A percentile compares a stretch with the other conserved stretches of the same genome.
Conservation (phyloP, 2,113 vertebrate genomes). For the Mastomys coucha region DNA sequence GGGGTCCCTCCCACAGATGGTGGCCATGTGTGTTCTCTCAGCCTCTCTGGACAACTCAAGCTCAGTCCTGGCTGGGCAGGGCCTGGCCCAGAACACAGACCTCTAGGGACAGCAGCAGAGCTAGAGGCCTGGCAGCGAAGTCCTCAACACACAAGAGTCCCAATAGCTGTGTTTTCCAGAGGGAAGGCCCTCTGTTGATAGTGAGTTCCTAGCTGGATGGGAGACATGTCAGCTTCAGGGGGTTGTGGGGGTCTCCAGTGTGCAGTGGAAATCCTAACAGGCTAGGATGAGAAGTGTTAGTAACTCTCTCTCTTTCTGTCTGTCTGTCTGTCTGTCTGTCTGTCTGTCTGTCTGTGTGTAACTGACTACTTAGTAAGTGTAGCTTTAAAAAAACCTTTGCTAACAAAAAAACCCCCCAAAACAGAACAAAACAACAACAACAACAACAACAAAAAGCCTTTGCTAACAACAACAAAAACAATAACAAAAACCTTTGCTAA, state of each 20-base stretch:
- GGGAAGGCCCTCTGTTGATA: not conserved
- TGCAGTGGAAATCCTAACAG: not conserved
- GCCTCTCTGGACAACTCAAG: not conserved
- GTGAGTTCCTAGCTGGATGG: not conserved
- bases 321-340: too few species aligned
- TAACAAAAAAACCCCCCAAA: too few species aligned
- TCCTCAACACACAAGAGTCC: not conserved
- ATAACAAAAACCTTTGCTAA: not conserved
- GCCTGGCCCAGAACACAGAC: not conserved
- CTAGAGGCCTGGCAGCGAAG: fast-evolving
- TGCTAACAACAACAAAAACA: too few species aligned
- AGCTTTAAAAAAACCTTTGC: not conserved
- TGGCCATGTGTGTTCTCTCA: not conserved
- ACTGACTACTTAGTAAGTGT: not conserved
- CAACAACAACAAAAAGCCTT: too few species aligned
- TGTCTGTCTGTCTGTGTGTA: not conserved
- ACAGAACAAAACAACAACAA: too few species aligned
- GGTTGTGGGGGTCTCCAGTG: not conserved
- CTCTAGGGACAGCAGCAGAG: not conserved
- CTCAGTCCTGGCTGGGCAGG: not conserved
- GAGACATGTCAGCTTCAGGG: not conserved
- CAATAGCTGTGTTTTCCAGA: not conserved
- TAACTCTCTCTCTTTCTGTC: not conserved
- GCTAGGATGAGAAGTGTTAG: not conserved
- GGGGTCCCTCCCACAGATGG: not conserved